Base-by-base conservation (phyloP, 1,140 invertebrate genomes). In the Latrodectus geometricus region DNA sequence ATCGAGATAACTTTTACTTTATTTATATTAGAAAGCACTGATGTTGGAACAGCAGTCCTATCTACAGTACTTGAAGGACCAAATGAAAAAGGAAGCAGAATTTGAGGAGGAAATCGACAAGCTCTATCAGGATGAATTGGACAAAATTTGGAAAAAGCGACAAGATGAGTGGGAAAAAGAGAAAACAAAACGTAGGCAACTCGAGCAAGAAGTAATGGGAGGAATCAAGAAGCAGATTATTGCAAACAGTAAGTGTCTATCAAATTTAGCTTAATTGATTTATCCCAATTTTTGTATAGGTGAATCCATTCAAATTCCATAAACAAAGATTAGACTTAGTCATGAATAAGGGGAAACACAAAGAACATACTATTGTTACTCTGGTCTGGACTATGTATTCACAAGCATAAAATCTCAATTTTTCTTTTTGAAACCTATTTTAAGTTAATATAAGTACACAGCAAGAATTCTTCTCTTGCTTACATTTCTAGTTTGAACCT, bases 81-180 rank as follows among this genome's bases (percentile, higher is more conserved):
- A 73, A 9, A 66, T 79, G 35, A 23, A 12, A 11, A 50, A 35
- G 20, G 76, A 80, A 21, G 77, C 9, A 0, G 85, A 50, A 7
- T 79, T 79, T 52, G 76, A 80, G 20, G 74, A 73, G 15, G 54
- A 80, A 12, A 50, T 80, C 4, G 85, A 87, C 14, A 48, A 52
- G 7, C 54, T 87, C 52, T 80, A 74, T 9, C 76, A 79, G 15
- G 85, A 87, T 21, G 85, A 72, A 11, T 8, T 79, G 35, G 85
- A 87, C 9, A 65, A 66, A 12, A 35, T 77, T n/a, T 86, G 83
- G 83, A 21, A 54, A 15, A 77, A 68, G 65, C 69, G 68, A 11
- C 8, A 70, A n/a, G 11, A 72, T 8, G 74, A 86, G 35, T 86
- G 83, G 83, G 50, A 77, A 15, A 23, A 15, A 21, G 83, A 86